Evolutionary conservation across 2,888 invertebrate species (phyloP).

Genomic region (Trichopoda pennipes): DNA sequence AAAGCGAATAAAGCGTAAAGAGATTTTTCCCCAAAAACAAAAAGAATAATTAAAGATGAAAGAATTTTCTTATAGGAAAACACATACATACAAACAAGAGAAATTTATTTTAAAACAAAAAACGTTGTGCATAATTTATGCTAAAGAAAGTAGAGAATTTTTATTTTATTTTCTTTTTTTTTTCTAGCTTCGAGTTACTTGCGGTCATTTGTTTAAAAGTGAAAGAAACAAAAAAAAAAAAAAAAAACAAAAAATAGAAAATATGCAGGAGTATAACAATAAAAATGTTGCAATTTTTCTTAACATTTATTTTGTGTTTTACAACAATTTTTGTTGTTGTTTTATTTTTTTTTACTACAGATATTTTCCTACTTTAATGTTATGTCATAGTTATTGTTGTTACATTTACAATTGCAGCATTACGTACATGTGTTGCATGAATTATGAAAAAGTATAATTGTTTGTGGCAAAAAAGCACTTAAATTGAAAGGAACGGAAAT

Average conservation of each 20-base stretch:
- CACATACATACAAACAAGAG: not conserved
- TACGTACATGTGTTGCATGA: constrained; percentile 59
- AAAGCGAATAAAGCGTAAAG: constrained; percentile 1
- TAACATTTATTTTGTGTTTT: constrained; percentile 40
- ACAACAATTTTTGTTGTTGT: constrained; percentile 36
- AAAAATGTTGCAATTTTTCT: constrained; percentile 37
- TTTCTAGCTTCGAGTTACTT: constrained; percentile 46
- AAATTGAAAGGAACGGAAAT: constrained; percentile 52
- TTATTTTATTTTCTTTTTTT: constrained; percentile 6
- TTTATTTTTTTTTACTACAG: not conserved
- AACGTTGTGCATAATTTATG: constrained; percentile 57
- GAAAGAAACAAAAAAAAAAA: too few species aligned
- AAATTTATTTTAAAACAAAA: constrained; percentile 38
- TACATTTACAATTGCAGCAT: constrained; percentile 10
- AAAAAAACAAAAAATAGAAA: not conserved
- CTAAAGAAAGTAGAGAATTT: constrained; percentile 15
- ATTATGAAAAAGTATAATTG: constrained; percentile 64
- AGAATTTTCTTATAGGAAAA: not conserved
- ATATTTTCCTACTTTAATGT: constrained; percentile 36
- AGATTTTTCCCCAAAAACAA: constrained; percentile 5
- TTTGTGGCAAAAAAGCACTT: constrained; percentile 64
- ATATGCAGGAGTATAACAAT: constrained; percentile 30
- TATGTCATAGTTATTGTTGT: constrained; percentile 6
- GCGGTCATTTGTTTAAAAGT: constrained; percentile 51
- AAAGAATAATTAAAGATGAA: constrained; percentile 25